Evolutionary conservation across 2,797 vertebrate species (phyloP).

Genomic region (Sebastes flavidus): DNA sequence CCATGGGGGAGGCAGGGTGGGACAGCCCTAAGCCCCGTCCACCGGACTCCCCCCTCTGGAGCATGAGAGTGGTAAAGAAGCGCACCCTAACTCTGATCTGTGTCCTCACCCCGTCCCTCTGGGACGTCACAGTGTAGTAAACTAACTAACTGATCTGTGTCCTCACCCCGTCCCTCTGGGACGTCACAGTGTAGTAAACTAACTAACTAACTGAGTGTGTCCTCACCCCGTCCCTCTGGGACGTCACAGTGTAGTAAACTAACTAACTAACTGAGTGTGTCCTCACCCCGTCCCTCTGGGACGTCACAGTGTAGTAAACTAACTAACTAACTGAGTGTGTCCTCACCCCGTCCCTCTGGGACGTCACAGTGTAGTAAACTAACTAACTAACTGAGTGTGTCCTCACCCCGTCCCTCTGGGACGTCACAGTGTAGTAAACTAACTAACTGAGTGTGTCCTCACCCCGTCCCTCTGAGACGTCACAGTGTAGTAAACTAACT

Average conservation of each 20-base stretch:
- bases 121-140: background rate
- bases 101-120: background rate
- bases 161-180: background rate
- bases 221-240: no score
- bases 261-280: background rate
- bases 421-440: no score
- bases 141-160: background rate
- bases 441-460: no score
- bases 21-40: slow-evolving; percentile 92
- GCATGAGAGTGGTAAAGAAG: slow-evolving; percentile 95
- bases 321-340: no score
- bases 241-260: no score
- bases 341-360: no score
- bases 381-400: no score
- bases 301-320: background rate
- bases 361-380: no score
- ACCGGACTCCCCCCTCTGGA: slow-evolving; percentile 92
- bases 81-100: slow-evolving; percentile 5
- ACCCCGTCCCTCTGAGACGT: no score
- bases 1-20: slow-evolving; percentile 91
- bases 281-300: background rate
- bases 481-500: background rate
- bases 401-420: no score
- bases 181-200: background rate
- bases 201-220: no score